Base-by-base conservation (phyloP, 2,797 vertebrate species). In the Notamacropus eugenii region DNA sequence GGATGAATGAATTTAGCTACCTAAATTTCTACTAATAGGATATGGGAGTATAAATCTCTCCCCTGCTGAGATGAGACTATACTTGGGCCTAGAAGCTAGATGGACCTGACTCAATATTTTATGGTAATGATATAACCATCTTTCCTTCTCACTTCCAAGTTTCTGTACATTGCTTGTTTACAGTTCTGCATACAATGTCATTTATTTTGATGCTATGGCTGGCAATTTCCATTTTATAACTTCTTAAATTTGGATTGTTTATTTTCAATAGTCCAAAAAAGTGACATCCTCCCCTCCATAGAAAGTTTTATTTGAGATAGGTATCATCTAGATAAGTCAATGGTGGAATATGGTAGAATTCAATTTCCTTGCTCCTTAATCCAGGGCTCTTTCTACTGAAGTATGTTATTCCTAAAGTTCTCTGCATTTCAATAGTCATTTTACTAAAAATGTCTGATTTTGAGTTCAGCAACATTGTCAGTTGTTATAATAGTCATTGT, bases 231-330 rank as follows among this genome's bases (percentile, higher is more conserved):
- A 91, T 97, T 98, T 98, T 98, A 98, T 93, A 96, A 92, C 57
- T 98, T 97, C 94, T 97, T 97, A 97, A 98, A 95, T 87, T 97
- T 90, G 92, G 95, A 97, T 95, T 93, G 93, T 95, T 97, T 97
- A 93, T 96, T 91, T 91, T 92, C 92, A 97, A 97, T 94, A 98
- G 95, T 91, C 94, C 1, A 0, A 96, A 96, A 95, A 96, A 97
- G 94, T 96, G 96, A 97, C 96, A 95, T 59, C 50, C 12, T 58
- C 92, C 59, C 95, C 95, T 95, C 96, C 95, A 95, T 96, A 97
- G 93, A 91, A 90, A 54, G 74, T 96, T 98, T 97, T 95, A 95
- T 97, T 98, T 96, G 93, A 92, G 28, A 93, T 95, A 93, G 57
- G 92, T 97, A 91, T 92, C 97, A 96, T 58, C 82, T 91, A 31